Evolutionary conservation across 2,797 vertebrate genomes (phyloP).

Genomic region (Tachyglossus aculeatus): DNA sequence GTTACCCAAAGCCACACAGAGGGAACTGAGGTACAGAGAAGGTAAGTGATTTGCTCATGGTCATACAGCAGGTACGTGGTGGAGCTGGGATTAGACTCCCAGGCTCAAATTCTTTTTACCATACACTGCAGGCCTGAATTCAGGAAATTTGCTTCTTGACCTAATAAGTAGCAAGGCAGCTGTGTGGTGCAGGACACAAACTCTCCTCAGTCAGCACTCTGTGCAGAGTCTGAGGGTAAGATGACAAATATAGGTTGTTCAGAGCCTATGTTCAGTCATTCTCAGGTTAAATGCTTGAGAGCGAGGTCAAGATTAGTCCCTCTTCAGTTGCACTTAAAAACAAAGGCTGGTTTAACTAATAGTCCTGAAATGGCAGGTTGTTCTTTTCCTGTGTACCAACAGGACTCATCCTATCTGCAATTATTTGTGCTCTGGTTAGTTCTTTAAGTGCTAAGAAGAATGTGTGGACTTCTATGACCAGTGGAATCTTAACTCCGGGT

Average conservation of each 20-base stretch:
- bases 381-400: slow-evolving; percentile 58
- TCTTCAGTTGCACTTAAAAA: slow-evolving; percentile 56
- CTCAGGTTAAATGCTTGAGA: slow-evolving; percentile 56
- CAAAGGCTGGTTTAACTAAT: slow-evolving; percentile 61
- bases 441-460: slow-evolving; percentile 45
- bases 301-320: slow-evolving; percentile 59
- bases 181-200: slow-evolving; percentile 13
- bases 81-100: no score
- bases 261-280: slow-evolving; percentile 49
- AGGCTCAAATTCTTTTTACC: no score
- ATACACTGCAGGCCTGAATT: neutral
- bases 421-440: slow-evolving; percentile 48
- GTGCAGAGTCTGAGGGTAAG: slow-evolving; percentile 51
- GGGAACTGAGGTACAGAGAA: no score
- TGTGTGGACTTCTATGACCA: slow-evolving; percentile 38
- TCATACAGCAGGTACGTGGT: no score
- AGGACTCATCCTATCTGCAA: slow-evolving; percentile 55
- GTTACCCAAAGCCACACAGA: no score
- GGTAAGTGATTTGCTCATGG: no score
- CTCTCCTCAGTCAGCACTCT: slow-evolving; percentile 23
- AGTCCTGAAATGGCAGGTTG: slow-evolving; percentile 52
- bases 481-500: slow-evolving; percentile 12
- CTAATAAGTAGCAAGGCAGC: slow-evolving; percentile 21
- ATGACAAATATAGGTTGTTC: slow-evolving; percentile 53
- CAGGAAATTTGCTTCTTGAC: neutral